These are phyloP conservation scores for Microcebus ravelobensis DNA, from an alignment of 2,113 vertebrate species.

Conservation along the genomic window DNA sequence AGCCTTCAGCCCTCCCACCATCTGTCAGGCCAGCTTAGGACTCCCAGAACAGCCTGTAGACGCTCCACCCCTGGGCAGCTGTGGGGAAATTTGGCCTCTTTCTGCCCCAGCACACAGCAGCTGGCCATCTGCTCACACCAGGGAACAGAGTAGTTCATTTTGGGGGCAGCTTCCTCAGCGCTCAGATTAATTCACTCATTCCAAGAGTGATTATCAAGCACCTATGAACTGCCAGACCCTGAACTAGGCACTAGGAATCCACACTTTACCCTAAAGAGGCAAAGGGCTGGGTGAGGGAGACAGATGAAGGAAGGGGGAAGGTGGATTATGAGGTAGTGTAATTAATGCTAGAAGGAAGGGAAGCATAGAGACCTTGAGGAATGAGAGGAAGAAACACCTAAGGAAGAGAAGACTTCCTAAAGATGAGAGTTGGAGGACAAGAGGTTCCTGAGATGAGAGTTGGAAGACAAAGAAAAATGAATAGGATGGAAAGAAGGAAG, in stretches of 20 bases:
- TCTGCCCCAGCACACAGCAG: slow-evolving; percentile 32
- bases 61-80: not conserved
- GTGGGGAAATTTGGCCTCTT: not conserved
- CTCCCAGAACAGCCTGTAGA: not conserved
- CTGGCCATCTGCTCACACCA: slow-evolving; percentile 61
- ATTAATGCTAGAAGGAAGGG: not conserved
- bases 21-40: slow-evolving; percentile 24
- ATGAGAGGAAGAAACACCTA: not conserved
- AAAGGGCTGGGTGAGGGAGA: not conserved
- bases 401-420: not conserved
- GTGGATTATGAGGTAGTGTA: not conserved
- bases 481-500: not conserved
- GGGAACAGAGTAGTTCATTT: slow-evolving; percentile 48
- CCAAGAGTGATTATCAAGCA: not conserved
- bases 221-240: not conserved
- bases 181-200: not conserved
- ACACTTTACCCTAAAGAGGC: not conserved
- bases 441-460: not conserved
- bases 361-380: not conserved
- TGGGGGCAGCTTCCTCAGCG: not conserved
- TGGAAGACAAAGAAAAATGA: not conserved
- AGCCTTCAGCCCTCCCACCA: slow-evolving; percentile 12
- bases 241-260: not conserved
- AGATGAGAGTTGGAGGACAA: not conserved
- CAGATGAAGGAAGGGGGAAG: not conserved